These are phyloP conservation scores for Drosophila sordidapex DNA, from an alignment of 2,888 invertebrate species.

Conservation along the genomic window DNA sequence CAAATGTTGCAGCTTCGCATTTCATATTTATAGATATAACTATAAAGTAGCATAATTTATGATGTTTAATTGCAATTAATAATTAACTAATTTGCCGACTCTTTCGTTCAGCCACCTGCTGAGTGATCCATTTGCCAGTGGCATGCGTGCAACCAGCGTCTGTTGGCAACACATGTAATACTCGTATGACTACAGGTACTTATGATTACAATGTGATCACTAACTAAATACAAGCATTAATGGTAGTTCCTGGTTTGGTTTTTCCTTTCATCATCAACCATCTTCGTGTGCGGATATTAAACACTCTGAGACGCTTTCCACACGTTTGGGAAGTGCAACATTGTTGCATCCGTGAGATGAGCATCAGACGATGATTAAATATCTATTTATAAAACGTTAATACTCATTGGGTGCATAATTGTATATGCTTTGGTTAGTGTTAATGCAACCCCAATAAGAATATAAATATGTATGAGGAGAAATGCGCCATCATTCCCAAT, in stretches of 20 bases:
- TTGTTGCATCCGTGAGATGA: constrained; percentile 41
- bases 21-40: constrained; percentile 1
- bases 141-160: constrained; percentile 21
- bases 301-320: constrained; percentile 7
- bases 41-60: constrained; percentile 43
- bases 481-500: neutral
- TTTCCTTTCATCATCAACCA: constrained; percentile 7
- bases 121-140: neutral
- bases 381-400: neutral
- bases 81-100: constrained; percentile 48
- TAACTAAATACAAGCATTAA: constrained; percentile 13
- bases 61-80: constrained; percentile 55
- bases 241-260: constrained; percentile 24
- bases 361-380: constrained; percentile 7
- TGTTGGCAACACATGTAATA: constrained; percentile 5
- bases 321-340: constrained; percentile 32
- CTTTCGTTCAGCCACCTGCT: constrained; percentile 7
- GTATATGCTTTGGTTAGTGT: neutral
- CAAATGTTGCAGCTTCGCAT: constrained; percentile 22
- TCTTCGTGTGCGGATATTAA: constrained; percentile 40
- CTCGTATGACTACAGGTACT: neutral
- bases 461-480: constrained; percentile 9
- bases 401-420: neutral
- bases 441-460: constrained; percentile 8
- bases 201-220: constrained; percentile 22